phyloP scores from a whole-genome alignment of 35 echinoderm and acorn worm species.

The Amphiura filiformis region DNA sequence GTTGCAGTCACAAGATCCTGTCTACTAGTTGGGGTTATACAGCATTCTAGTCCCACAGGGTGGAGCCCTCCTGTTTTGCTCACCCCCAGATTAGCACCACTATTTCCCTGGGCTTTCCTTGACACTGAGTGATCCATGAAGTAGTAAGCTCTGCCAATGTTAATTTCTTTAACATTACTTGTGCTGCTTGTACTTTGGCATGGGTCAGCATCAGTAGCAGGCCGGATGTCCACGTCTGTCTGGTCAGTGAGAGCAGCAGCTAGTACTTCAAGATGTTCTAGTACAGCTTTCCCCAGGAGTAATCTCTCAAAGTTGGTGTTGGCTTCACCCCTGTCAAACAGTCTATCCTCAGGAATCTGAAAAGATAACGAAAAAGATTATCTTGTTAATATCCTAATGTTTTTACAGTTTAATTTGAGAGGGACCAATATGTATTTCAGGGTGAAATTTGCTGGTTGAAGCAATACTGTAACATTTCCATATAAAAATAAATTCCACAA shows the following conservation, averaged over 20 bases:
- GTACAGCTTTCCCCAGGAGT: constrained; percentile 3
- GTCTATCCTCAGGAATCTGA: constrained; percentile 27
- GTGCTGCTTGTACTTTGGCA: no score
- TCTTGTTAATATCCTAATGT: background rate
- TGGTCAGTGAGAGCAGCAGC: background rate
- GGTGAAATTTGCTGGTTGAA: background rate
- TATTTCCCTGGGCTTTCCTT: background rate
- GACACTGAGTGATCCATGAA: no score
- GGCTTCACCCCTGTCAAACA: constrained; percentile 55
- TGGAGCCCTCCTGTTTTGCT: background rate
- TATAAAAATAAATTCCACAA: no score
- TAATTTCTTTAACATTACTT: background rate
- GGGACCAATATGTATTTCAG: background rate
- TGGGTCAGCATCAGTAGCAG: background rate
- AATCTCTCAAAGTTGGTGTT: constrained; percentile 41
- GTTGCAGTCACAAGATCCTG: background rate
- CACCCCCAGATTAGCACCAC: background rate
- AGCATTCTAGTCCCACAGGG: background rate
- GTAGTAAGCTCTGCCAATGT: background rate
- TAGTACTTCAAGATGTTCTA: background rate
- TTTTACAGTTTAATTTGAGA: background rate
- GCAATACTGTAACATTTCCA: no score
- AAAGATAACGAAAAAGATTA: background rate
- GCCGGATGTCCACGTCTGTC: background rate
- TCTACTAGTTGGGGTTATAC: background rate